These are phyloP conservation scores for Nephrocerus scutellatus DNA, from an alignment of 2,888 invertebrate genomes.

Conservation along the genomic window DNA sequence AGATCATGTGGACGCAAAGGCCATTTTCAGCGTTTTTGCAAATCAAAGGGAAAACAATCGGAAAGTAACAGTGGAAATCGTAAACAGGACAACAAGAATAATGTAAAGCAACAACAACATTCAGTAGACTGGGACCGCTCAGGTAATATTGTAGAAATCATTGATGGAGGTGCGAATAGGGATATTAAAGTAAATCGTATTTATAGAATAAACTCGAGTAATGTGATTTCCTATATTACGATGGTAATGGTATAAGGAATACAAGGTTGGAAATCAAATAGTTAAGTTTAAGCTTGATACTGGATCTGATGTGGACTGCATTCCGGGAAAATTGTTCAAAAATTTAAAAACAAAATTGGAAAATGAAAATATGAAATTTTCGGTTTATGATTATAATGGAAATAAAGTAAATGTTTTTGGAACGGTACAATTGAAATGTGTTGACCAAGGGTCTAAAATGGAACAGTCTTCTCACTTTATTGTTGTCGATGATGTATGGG, in stretches of 20 bases:
- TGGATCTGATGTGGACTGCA: slow-evolving; percentile 6
- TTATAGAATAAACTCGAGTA: slow-evolving; percentile 1
- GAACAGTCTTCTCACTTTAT: slow-evolving; percentile 4
- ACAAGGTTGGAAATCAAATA: slow-evolving; percentile 1
- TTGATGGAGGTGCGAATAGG: no score
- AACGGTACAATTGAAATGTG: slow-evolving; percentile 6
- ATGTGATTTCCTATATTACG: background rate
- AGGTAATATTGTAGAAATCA: no score
- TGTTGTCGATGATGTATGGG: slow-evolving; percentile 7
- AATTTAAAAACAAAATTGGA: slow-evolving; percentile 4
- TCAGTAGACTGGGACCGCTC: no score
- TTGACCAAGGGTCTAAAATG: background rate
- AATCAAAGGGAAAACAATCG: no score
- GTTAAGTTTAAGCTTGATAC: slow-evolving; percentile 5
- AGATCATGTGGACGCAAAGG: no score
- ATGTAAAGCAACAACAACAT: no score
- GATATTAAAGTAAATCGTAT: no score
- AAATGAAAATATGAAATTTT: no score
- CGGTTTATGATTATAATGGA: no score
- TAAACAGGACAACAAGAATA: no score
- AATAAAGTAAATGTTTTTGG: slow-evolving; percentile 12
- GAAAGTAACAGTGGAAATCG: no score
- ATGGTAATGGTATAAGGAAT: slow-evolving; percentile 2
- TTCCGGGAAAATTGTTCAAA: slow-evolving; percentile 3
- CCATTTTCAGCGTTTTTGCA: no score